Percentiles rank a stretch among this genome's conserved stretches.
Evolutionary conservation across 1,140 invertebrate species (phyloP).

Genomic region (Drosophila sulfurigaster): DNA sequence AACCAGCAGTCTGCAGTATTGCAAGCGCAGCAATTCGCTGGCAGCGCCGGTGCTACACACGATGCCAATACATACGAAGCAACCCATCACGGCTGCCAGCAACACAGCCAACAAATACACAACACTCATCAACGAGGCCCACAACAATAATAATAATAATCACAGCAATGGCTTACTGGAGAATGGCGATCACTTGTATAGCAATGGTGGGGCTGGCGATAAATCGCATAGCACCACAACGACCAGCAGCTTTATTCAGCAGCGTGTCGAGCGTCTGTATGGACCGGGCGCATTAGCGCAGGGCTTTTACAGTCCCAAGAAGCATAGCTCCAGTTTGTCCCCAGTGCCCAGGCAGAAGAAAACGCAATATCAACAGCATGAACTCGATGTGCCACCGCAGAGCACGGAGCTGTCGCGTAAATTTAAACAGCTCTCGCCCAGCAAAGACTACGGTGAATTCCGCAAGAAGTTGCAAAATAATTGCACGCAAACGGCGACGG

Average conservation of each 20-base stretch:
- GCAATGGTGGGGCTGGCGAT: conserved; percentile 28
- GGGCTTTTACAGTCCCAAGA: conserved; percentile 91
- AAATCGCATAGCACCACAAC: conserved; percentile 20
- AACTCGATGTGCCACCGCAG: conserved; percentile 28
- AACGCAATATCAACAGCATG: conserved; percentile 28
- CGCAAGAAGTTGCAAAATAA: conserved; percentile 85
- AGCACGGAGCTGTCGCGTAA: conserved; percentile 72
- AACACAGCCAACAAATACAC: conserved; percentile 28
- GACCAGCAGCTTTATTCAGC: conserved; percentile 91
- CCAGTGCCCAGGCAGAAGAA: conserved; percentile 6
- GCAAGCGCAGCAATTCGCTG: conserved; percentile 86
- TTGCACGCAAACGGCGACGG: conserved; percentile 65
- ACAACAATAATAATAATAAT: conserved; percentile 52
- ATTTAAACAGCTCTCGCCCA: conserved; percentile 77
- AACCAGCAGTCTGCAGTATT: conserved; percentile 86
- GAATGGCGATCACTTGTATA: conserved; percentile 35
- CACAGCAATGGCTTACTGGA: conserved; percentile 34
- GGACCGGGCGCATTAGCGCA: conserved; percentile 93
- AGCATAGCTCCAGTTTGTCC: conserved; percentile 25
- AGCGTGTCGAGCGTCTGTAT: conserved; percentile 94
- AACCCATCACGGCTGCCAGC: conserved; percentile 40
- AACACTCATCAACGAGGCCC: conserved; percentile 21
- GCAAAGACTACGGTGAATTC: conserved; percentile 84
- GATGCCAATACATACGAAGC: conserved; percentile 75
- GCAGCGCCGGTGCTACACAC: conserved; percentile 85